A percentile compares a stretch with the other conserved stretches of the same genome.
Conservation (phyloP, 2,797 vertebrate species). For the Acanthornis magna region DNA sequence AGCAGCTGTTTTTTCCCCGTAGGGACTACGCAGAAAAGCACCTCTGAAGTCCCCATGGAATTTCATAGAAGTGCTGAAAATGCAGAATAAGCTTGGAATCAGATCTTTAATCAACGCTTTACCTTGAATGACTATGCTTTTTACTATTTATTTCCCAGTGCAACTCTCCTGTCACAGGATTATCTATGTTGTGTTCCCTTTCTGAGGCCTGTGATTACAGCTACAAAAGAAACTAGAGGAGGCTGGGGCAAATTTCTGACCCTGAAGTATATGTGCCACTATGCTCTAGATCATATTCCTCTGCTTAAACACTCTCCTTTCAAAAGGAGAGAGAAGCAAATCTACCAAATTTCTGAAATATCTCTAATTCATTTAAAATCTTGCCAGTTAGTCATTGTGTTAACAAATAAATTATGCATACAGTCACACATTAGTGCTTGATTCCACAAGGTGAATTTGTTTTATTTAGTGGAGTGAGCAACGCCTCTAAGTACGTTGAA, state of each 20-base stretch:
- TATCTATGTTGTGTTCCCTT: neutral
- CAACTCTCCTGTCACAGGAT: neutral
- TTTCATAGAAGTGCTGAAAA: slow-evolving; percentile 15
- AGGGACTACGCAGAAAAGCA: neutral
- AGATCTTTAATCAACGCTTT: slow-evolving; percentile 26
- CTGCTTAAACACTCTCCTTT: neutral
- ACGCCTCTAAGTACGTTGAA: neutral
- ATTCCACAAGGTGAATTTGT: neutral
- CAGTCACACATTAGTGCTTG: neutral
- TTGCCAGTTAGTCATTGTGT: neutral
- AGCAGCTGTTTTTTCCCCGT: slow-evolving; percentile 9
- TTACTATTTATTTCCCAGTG: neutral
- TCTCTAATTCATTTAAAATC: neutral
- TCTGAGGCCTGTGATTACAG: neutral
- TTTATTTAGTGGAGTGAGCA: neutral
- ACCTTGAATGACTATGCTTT: neutral
- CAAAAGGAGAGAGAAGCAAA: neutral
- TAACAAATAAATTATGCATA: neutral
- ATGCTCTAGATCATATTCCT: neutral
- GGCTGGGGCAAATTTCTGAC: neutral
- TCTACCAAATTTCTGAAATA: neutral
- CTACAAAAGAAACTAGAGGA: neutral
- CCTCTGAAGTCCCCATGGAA: neutral
- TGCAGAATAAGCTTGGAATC: slow-evolving; percentile 6
- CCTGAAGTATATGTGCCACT: neutral